Percentiles rank a stretch among this genome's conserved stretches.
Conservation (phyloP, 2,113 vertebrate species). For the Excalfactoria chinensis region DNA sequence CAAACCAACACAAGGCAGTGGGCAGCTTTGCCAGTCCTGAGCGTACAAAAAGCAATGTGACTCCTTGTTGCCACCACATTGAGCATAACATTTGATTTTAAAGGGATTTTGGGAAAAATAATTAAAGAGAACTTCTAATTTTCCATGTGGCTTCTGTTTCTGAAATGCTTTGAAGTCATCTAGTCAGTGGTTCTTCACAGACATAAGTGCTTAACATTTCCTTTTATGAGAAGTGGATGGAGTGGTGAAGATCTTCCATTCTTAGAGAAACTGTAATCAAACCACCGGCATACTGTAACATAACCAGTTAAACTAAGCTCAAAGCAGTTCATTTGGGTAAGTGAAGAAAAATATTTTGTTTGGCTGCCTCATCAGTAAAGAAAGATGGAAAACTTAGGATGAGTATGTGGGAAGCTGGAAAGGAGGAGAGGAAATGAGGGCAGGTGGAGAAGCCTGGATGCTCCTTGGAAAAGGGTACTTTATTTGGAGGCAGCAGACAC, state of each 20-base stretch:
- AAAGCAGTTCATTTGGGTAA: background rate
- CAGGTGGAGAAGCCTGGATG: background rate
- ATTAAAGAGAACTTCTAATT: background rate
- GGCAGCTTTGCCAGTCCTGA: background rate
- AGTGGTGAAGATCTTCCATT: background rate
- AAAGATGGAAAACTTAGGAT: background rate
- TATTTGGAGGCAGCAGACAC: background rate
- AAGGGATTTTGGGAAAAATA: background rate
- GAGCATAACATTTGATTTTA: background rate
- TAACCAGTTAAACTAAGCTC: background rate
- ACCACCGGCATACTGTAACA: background rate
- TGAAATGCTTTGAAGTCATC: background rate
- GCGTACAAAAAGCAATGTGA: background rate
- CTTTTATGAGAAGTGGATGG: background rate
- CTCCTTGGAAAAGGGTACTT: background rate
- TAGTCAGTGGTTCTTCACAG: background rate
- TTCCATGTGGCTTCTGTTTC: background rate
- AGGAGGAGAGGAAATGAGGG: rapidly evolving
- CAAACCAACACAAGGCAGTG: background rate
- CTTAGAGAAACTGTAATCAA: background rate
- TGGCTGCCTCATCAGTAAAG: background rate
- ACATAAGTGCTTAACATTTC: background rate
- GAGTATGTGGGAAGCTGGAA: background rate
- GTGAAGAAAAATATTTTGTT: background rate
- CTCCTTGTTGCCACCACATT: background rate